Base-by-base conservation (phyloP, 2,797 vertebrate genomes). In the Steatocranus sp. region DNA sequence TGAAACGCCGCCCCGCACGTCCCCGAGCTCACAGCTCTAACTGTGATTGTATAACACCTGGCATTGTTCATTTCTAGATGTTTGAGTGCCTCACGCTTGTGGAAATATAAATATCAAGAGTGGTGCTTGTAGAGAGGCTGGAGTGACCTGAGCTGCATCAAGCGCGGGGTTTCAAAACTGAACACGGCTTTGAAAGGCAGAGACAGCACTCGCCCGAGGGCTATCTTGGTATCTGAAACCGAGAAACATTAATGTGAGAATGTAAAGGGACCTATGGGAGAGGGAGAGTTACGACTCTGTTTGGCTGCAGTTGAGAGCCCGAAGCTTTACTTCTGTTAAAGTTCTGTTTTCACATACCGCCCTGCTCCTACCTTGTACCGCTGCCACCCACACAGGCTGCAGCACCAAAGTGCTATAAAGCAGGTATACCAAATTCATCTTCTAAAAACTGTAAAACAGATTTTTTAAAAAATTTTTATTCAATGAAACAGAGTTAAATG, bases 71-170 rank as follows among this genome's bases (percentile, higher is more conserved):
- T 86, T 91, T 87, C 91, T 86, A 88, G 82, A 92, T 61, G 86
- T 90, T 89, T 80, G 85, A 94, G 92, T 87, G 83, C 86, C 88
- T 94, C 91, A 88, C 81, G 78, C 87, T 91, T 34, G 68, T 90
- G 80, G 85, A 94, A 92, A 92, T 94, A 95, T 91, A 95, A 94
- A 95, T 92, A 95, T 89, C 90, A 53, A 92, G 86, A 93, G 92
- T 89, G 91, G 91, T 90, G 86, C 88, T 92, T 58, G 81, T 86
- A 93, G 90, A 91, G 91, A 89, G 79, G 90, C 82, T 88, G 88
- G 5, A 88, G 83, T 75, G 87, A 93, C 91, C 91, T 14, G 53
- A 81, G 83, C 91, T 82, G 56, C 83, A 91, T 89, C 86, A 80
- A 84, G 87, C 82, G 50, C 75, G 1, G 54, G 51, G 86, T 76